Percentiles rank a stretch among this genome's conserved stretches.
Evolutionary conservation across 2,113 vertebrate genomes (phyloP).

Genomic region (Tragelaphus imberbis): DNA sequence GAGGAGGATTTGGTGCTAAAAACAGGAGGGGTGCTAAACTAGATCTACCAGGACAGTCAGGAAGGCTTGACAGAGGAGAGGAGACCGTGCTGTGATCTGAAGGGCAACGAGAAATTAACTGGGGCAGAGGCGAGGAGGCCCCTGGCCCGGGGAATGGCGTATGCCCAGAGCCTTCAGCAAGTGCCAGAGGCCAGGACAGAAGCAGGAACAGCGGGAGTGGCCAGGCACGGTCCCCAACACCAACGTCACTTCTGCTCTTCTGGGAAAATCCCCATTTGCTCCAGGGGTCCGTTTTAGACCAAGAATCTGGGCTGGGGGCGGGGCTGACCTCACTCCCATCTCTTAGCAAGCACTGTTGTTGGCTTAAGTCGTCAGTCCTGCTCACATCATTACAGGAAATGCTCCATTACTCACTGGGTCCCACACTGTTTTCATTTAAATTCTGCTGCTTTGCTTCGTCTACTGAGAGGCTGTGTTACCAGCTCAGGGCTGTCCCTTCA

Average conservation of each 20-base stretch:
- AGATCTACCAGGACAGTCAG: neutral
- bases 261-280: neutral
- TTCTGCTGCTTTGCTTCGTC: neutral
- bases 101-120: neutral
- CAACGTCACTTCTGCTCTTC: neutral
- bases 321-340: too few relatives aligned
- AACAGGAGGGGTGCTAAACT: neutral
- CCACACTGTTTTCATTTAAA: neutral
- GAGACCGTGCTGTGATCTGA: neutral
- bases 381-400: neutral
- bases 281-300: neutral
- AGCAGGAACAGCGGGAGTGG: neutral
- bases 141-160: accelerated
- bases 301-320: neutral
- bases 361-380: accelerated
- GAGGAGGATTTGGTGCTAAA: neutral
- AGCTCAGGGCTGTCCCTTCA: neutral
- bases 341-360: neutral
- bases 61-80: neutral
- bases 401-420: neutral
- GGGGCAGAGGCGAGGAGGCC: too few relatives aligned
- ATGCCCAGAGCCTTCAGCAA: too few relatives aligned
- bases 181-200: neutral
- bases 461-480: neutral
- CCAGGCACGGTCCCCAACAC: neutral